Evolutionary conservation across 1,140 invertebrate genomes (phyloP).

Genomic region (Amyelois transitella): DNA sequence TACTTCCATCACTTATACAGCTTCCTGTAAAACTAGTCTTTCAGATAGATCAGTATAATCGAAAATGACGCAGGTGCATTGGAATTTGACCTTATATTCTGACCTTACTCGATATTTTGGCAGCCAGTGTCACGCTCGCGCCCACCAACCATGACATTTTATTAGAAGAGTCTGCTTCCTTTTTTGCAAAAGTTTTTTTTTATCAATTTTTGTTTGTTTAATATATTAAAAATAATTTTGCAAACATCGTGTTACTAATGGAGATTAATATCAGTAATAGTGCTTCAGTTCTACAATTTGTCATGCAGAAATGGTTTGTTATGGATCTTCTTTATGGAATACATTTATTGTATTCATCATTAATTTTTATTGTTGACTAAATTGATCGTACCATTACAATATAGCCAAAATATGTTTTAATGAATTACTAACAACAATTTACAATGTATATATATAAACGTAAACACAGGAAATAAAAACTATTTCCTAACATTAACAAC

Average conservation of each 20-base stretch:
- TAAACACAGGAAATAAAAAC: neutral
- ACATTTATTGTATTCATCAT: too few relatives aligned
- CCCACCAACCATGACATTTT: constrained; percentile 44
- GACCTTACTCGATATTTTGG: constrained; percentile 52
- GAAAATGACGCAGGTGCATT: constrained; percentile 15
- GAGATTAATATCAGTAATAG: neutral
- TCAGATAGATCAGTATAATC: neutral
- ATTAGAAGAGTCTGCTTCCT: neutral
- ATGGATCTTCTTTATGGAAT: too few relatives aligned
- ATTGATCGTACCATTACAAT: too few relatives aligned
- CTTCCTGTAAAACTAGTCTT: neutral
- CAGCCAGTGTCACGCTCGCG: constrained; percentile 26
- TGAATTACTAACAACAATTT: too few relatives aligned
- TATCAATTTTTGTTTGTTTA: neutral
- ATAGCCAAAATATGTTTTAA: too few relatives aligned
- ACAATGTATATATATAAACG: neutral
- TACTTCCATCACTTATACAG: neutral
- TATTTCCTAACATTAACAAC: neutral
- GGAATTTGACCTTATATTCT: constrained; percentile 36
- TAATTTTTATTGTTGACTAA: too few relatives aligned
- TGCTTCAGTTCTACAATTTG: neutral
- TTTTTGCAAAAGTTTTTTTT: neutral
- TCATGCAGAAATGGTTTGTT: too few relatives aligned
- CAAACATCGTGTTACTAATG: neutral
- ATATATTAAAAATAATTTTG: neutral